Evolutionary conservation across 1,140 invertebrate species (phyloP).

Genomic region (Drosophila guanche): DNA sequence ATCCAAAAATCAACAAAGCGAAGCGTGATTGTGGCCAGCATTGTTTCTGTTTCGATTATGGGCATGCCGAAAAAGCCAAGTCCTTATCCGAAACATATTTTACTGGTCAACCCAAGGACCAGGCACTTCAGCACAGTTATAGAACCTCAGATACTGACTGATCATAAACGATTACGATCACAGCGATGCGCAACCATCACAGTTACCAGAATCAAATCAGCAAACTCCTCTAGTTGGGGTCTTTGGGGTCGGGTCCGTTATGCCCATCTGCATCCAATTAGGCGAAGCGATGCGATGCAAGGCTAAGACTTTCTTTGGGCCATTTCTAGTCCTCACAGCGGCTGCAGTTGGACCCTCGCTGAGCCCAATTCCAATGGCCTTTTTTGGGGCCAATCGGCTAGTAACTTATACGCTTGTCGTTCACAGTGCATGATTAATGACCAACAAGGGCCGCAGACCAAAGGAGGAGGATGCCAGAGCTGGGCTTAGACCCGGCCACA

Average conservation of each 20-base stretch:
- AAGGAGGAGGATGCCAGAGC: constrained; percentile 59
- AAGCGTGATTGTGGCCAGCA: constrained; percentile 36
- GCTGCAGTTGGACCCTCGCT: constrained; percentile 40
- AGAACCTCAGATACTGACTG: constrained; percentile 27
- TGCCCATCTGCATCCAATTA: constrained; percentile 77
- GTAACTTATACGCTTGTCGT: constrained; percentile 81
- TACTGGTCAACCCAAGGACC: too few relatives aligned
- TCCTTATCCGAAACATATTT: too few relatives aligned
- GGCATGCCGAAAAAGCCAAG: constrained; percentile 5
- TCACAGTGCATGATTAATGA: constrained; percentile 80
- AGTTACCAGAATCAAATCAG: constrained; percentile 21
- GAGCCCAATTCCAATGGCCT: constrained; percentile 68
- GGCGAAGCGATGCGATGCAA: constrained; percentile 31
- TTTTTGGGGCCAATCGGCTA: constrained; percentile 75
- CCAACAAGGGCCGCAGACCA: constrained; percentile 74
- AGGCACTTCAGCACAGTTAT: too few relatives aligned
- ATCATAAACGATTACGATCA: constrained; percentile 35
- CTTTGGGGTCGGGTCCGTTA: constrained; percentile 50
- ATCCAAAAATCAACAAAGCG: constrained; percentile 54
- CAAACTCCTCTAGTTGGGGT: constrained; percentile 9
- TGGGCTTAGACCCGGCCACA: constrained; percentile 4
- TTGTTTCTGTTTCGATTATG: not conserved
- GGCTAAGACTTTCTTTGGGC: constrained; percentile 31
- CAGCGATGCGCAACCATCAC: constrained; percentile 19
- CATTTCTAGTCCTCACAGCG: constrained; percentile 34